A percentile compares a stretch with the other conserved stretches of the same genome.
Conservation (phyloP, 2,888 invertebrate species). For the Rhingia campestris region DNA sequence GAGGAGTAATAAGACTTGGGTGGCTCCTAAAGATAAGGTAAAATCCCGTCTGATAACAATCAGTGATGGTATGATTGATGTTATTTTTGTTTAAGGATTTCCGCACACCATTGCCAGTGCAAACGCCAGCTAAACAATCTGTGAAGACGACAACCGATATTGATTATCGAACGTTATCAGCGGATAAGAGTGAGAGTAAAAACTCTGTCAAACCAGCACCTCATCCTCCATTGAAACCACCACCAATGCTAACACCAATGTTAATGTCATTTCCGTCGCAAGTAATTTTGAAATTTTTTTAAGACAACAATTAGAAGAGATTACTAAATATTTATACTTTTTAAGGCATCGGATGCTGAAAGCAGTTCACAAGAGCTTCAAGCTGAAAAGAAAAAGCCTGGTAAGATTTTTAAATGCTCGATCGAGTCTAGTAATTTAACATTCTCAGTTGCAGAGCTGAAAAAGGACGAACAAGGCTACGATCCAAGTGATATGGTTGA, state of each 20-base stretch:
- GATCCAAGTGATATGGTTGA: constrained; percentile 88
- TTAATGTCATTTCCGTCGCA: constrained; percentile 55
- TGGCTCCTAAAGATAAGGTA: constrained; percentile 74
- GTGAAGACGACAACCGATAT: constrained; percentile 76
- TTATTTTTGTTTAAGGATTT: constrained; percentile 76
- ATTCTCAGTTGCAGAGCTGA: constrained; percentile 78
- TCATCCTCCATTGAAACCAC: constrained; percentile 74
- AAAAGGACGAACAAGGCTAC: constrained; percentile 79
- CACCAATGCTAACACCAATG: constrained; percentile 62
- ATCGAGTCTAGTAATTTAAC: neutral
- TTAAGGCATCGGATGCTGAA: constrained; percentile 27
- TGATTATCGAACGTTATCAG: constrained; percentile 78
- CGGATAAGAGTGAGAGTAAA: constrained; percentile 58
- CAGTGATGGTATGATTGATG: neutral
- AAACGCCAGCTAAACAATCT: constrained; percentile 34
- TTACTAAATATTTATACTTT: neutral
- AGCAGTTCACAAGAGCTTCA: constrained; percentile 19
- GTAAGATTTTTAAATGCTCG: constrained; percentile 19
- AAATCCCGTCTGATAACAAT: neutral
- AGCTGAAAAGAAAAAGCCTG: constrained; percentile 27
- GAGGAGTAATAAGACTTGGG: constrained; percentile 75
- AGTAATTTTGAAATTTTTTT: constrained; percentile 5
- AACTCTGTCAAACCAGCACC: constrained; percentile 51
- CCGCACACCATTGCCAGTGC: constrained; percentile 66
- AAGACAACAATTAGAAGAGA: neutral